phyloP scores from a whole-genome alignment of 2,797 vertebrate genomes.

The Microctenopoma lineatum region DNA sequence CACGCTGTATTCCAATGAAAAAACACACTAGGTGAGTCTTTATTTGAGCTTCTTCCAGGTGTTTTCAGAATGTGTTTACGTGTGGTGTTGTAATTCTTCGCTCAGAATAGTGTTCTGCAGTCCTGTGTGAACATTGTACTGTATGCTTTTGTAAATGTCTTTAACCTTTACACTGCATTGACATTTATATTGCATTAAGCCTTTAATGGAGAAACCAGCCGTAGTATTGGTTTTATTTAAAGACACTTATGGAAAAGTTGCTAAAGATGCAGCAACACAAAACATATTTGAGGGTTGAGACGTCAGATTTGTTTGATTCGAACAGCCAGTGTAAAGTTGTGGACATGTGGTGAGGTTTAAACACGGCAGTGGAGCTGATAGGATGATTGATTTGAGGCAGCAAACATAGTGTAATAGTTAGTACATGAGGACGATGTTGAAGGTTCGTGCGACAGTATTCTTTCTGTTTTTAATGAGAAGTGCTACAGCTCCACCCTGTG shows the following conservation, averaged over 20 bases:
- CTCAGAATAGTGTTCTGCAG: not conserved
- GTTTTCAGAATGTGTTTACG: constrained; percentile 13
- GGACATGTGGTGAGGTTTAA: constrained; percentile 8
- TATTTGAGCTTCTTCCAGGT: constrained; percentile 2
- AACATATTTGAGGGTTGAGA: not conserved
- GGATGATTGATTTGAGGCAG: constrained; percentile 10
- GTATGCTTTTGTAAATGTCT: not conserved
- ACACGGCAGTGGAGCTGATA: constrained; percentile 11
- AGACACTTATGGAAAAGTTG: not conserved
- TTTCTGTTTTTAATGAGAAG: constrained; percentile 30
- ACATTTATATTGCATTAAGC: not conserved
- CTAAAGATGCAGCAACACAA: not conserved
- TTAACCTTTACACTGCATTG: not conserved
- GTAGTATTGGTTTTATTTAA: not conserved
- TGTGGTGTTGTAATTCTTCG: constrained; percentile 11
- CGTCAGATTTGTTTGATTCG: constrained; percentile 6
- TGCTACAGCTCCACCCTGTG: constrained; percentile 75
- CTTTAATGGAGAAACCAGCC: not conserved
- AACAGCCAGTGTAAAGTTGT: not conserved
- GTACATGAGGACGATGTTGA: constrained; percentile 8
- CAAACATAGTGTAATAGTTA: constrained; percentile 15
- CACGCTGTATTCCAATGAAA: constrained; percentile 84
- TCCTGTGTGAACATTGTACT: not conserved
- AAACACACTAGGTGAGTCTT: constrained; percentile 82
- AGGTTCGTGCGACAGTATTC: not conserved